phyloP scores from a whole-genome alignment of 2,113 vertebrate species.

The Heteronetta atricapilla region DNA sequence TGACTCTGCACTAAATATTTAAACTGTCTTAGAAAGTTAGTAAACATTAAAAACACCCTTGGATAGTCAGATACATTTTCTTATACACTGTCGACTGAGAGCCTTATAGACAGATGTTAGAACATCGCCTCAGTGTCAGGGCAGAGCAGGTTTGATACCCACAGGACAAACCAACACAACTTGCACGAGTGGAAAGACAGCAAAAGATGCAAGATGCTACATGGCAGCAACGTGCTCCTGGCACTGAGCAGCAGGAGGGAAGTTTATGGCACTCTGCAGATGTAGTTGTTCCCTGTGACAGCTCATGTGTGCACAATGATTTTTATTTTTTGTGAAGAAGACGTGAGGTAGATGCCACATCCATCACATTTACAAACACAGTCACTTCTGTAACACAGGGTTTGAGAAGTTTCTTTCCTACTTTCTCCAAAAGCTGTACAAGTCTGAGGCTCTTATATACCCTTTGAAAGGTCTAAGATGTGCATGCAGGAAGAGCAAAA shows the following conservation, averaged over 20 bases:
- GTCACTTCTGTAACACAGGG: not conserved
- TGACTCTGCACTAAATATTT: conserved; percentile 80
- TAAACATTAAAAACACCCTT: conserved; percentile 68
- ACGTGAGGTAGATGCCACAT: not conserved
- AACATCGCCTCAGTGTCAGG: not conserved
- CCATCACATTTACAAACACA: not conserved
- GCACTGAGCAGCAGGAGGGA: not conserved
- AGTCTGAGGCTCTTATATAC: not conserved
- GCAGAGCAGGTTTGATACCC: not conserved
- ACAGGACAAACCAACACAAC: not conserved
- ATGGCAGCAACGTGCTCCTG: not conserved
- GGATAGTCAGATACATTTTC: conserved; percentile 56
- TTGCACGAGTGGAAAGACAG: not conserved
- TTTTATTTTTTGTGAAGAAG: not conserved
- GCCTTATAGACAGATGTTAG: not conserved
- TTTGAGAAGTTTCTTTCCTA: not conserved
- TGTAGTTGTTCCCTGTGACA: not conserved
- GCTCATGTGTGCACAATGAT: not conserved
- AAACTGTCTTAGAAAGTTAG: conserved; percentile 77
- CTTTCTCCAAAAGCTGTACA: not conserved
- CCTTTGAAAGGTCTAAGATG: not conserved
- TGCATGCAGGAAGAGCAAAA: not conserved
- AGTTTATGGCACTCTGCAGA: not conserved
- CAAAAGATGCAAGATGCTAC: not conserved
- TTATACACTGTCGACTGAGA: not conserved